Percentiles rank a stretch among this genome's conserved stretches.
Conservation (phyloP, 23 tunicate genomes). For the Phallusia fumigata region DNA sequence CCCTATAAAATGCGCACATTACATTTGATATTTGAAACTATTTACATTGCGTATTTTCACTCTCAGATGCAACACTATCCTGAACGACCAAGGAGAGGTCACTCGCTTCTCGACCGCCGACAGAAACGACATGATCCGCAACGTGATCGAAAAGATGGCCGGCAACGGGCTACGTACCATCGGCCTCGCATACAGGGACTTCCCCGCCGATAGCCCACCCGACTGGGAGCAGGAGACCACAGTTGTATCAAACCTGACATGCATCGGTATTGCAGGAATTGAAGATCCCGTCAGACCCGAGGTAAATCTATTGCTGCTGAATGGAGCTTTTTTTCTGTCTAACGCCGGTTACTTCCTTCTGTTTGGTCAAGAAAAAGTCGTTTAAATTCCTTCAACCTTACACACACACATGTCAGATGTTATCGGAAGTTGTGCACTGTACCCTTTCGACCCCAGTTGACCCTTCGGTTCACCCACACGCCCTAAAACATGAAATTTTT, state of each 20-base stretch:
- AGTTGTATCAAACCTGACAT: constrained; percentile 75
- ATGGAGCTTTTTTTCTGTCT: too few relatives aligned
- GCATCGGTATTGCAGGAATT: constrained; percentile 91
- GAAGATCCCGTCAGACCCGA: constrained; percentile 99
- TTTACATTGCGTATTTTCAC: too few relatives aligned
- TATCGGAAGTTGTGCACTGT: too few relatives aligned
- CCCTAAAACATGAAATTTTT: too few relatives aligned
- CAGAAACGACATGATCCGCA: constrained; percentile 57
- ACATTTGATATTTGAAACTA: too few relatives aligned
- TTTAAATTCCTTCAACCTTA: too few relatives aligned
- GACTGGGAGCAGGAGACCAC: constrained; percentile 96
- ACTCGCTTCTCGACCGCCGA: constrained; percentile 63
- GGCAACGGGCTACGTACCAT: constrained; percentile 94
- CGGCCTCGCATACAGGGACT: constrained; percentile 89
- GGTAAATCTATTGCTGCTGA: constrained; percentile 24
- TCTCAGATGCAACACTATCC: constrained; percentile 72
- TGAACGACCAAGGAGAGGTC: constrained; percentile 56
- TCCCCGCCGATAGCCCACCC: constrained; percentile 57
- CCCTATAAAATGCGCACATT: too few relatives aligned
- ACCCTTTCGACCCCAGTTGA: too few relatives aligned
- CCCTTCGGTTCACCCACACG: too few relatives aligned
- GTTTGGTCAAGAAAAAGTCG: too few relatives aligned
- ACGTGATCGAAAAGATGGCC: constrained; percentile 87
- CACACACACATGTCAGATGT: too few relatives aligned
- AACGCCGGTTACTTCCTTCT: too few relatives aligned